Percentiles rank a stretch among this genome's conserved stretches.
phyloP scores from a whole-genome alignment of 2,797 vertebrate genomes.

The Peromyscus melanophrys region DNA sequence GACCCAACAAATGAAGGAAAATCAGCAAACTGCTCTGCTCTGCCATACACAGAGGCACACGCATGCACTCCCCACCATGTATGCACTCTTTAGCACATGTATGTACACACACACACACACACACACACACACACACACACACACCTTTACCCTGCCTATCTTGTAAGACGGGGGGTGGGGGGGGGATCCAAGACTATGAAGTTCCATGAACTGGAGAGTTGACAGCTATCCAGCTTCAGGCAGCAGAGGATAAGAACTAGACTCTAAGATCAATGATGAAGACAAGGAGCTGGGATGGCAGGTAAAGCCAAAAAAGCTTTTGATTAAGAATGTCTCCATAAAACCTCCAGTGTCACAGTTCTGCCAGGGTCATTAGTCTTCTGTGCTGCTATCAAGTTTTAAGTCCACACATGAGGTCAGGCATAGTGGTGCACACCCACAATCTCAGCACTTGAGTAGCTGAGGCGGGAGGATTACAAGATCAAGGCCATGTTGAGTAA shows the following conservation, averaged over 20 bases:
- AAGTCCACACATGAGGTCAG: neutral
- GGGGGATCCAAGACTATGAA: neutral
- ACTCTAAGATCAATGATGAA: neutral
- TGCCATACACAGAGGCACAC: neutral
- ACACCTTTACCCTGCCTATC: neutral
- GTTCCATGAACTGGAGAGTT: neutral
- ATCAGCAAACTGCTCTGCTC: neutral
- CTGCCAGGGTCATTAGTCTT: neutral
- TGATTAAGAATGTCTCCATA: conserved; percentile 41
- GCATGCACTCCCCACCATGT: neutral
- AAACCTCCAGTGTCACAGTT: neutral
- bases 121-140: neutral
- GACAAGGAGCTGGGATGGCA: neutral
- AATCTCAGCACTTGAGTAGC: neutral
- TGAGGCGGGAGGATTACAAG: neutral
- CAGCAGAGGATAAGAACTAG: neutral
- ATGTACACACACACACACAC: no score
- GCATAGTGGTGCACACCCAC: neutral
- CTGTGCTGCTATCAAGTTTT: neutral
- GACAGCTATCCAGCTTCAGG: neutral
- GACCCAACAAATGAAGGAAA: neutral
- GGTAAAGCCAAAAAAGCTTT: conserved; percentile 11
- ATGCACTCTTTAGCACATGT: neutral
- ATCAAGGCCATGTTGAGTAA: neutral
- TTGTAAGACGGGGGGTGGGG: neutral